Base-by-base conservation (phyloP, 2,888 invertebrate species). In the Drosophila limbata region DNA sequence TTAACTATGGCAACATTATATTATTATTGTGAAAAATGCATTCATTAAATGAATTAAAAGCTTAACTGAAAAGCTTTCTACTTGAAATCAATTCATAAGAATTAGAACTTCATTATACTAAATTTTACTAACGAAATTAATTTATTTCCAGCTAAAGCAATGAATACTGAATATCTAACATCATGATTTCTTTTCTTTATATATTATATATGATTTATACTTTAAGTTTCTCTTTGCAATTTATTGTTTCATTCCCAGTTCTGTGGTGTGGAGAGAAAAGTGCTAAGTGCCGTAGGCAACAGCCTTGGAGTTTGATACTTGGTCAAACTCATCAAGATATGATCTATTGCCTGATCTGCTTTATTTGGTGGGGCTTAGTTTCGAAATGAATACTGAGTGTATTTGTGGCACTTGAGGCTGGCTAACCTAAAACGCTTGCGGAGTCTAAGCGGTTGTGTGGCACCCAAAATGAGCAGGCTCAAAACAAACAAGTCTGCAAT, bases 381-480 rank as follows among this genome's bases (percentile, higher is more conserved):
- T 45, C 15, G 40, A 40, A 28, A 10, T 21, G 40, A 17, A 60
- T 47, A 42, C 45, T 45, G 17, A 48, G 37, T 42, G 47, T 44
- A 8, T n/a, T 44, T 21, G 21, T 28, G 25, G 42, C 48, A 69
- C 57, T 25, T 55, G 35, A 33, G 50, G 4, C 62, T 61, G 60
- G 70, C 91, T 81, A 85, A 90, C 90, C 90, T 90, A 91, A 79
- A 86, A 60, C 79, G 82, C 67, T 85, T 91, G 71, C 73, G 86
- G 64, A 91, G 82, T 72, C 84, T 73, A 52, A 73, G 79, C 57
- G 90, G 90, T 79, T 91, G 90, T 69, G 90, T 91, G 79, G 91
- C 91, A 74, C 90, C 89, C 89, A 91, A 86, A 67, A 91, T 86
- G 60, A 91, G 91, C 72, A 90, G 79, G 80, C 91, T 88, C 86